Percentiles rank a stretch among this genome's conserved stretches.
These are phyloP conservation scores for Acrocephalus scirpaceus DNA, from an alignment of 2,797 vertebrate genomes.

Conservation along the genomic window DNA sequence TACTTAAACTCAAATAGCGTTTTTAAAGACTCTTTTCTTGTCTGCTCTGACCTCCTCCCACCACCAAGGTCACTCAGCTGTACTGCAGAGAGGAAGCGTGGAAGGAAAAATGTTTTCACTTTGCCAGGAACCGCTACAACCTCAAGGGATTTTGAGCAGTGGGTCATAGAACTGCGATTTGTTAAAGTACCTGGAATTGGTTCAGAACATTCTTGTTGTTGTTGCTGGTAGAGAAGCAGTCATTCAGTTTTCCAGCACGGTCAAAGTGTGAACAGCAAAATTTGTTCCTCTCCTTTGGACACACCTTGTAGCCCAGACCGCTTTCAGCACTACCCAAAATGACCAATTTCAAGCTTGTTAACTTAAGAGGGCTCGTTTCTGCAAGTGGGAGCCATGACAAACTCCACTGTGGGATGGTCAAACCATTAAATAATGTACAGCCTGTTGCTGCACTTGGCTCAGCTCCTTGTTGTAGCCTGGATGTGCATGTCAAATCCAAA, in stretches of 20 bases:
- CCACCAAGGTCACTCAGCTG: constrained; percentile 26
- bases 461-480: not conserved
- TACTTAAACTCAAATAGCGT: not conserved
- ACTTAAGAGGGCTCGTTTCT: not conserved
- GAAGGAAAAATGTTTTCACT: constrained; percentile 3
- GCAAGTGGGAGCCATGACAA: not conserved
- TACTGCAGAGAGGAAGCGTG: not conserved
- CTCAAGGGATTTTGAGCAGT: not conserved
- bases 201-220: not conserved
- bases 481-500: not conserved
- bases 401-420: not conserved
- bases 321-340: not conserved
- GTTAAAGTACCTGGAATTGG: not conserved
- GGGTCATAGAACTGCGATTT: not conserved
- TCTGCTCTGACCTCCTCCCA: constrained; percentile 14
- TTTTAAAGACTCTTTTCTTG: not conserved
- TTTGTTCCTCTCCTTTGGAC: not conserved
- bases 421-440: not conserved
- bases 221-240: not conserved
- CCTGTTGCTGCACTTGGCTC: constrained; percentile 3
- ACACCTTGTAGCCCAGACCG: not conserved
- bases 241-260: not conserved
- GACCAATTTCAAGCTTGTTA: not conserved
- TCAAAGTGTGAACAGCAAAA: not conserved
- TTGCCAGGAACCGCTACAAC: not conserved